These are phyloP conservation scores for Melopsittacus undulatus DNA, from an alignment of 2,797 vertebrate species.

Conservation along the genomic window DNA sequence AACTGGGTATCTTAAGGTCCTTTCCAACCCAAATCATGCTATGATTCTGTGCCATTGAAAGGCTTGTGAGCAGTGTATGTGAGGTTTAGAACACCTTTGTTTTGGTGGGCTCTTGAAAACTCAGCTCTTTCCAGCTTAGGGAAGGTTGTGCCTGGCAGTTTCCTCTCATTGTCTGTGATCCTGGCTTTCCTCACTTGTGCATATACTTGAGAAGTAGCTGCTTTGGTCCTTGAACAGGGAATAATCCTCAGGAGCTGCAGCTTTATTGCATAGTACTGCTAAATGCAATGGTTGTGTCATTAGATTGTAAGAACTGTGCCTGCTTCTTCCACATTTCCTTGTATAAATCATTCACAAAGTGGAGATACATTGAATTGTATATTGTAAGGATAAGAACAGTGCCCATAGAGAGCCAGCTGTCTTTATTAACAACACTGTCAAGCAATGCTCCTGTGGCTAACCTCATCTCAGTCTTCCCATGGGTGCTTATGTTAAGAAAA, in stretches of 20 bases:
- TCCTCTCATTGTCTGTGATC: background rate
- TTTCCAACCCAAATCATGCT: background rate
- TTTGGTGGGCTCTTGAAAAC: accelerated
- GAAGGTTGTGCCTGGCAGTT: background rate
- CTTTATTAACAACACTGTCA: background rate
- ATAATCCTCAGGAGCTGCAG: background rate
- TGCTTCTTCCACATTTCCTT: background rate
- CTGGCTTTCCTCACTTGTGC: background rate
- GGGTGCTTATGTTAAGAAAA: background rate
- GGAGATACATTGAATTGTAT: background rate
- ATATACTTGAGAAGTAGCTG: background rate
- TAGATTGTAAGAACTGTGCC: background rate
- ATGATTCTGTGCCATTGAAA: background rate
- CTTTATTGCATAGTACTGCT: background rate
- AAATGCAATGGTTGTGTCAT: background rate
- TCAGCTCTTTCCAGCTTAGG: background rate
- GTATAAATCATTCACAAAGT: background rate
- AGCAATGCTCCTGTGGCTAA: background rate
- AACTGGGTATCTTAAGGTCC: background rate
- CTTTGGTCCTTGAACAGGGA: background rate
- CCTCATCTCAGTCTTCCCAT: background rate
- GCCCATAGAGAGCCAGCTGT: background rate
- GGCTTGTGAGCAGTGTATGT: background rate
- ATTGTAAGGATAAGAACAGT: background rate
- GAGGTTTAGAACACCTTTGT: background rate